phyloP scores from a whole-genome alignment of 2,888 invertebrate species.

The Limenitis camilla region DNA sequence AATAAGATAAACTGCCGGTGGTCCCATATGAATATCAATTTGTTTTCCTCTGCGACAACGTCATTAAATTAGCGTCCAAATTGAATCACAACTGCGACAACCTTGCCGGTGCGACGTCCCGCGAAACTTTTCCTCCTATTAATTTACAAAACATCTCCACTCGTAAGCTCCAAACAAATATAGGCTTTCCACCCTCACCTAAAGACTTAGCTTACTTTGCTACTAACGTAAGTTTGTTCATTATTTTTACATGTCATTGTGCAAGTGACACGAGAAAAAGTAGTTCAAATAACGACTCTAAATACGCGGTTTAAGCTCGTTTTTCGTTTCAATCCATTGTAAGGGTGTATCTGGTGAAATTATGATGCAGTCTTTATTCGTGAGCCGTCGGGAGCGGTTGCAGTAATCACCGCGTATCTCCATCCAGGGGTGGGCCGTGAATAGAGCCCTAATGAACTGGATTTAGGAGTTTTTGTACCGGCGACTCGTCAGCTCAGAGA shows the following conservation, averaged over 20 bases:
- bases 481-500: slow-evolving; percentile 67
- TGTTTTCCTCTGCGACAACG: slow-evolving; percentile 66
- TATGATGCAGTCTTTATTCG: slow-evolving; percentile 76
- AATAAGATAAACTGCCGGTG: slow-evolving; percentile 54
- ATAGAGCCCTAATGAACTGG: slow-evolving; percentile 75
- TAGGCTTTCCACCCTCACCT: slow-evolving; percentile 37
- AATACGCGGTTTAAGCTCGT: slow-evolving; percentile 42
- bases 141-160: slow-evolving; percentile 71
- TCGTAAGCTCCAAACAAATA: slow-evolving; percentile 37
- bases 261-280: slow-evolving; percentile 58
- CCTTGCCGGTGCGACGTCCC: slow-evolving; percentile 67
- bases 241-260: slow-evolving; percentile 75
- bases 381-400: slow-evolving; percentile 75
- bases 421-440: slow-evolving; percentile 72
- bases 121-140: slow-evolving; percentile 74
- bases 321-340: slow-evolving; percentile 41
- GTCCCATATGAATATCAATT: slow-evolving; percentile 75
- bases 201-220: slow-evolving; percentile 50
- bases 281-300: slow-evolving; percentile 51
- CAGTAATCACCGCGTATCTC: slow-evolving; percentile 75
- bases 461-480: slow-evolving; percentile 74
- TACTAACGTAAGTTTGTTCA: slow-evolving; percentile 62
- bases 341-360: slow-evolving; percentile 73
- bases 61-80: slow-evolving; percentile 75
- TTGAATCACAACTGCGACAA: slow-evolving; percentile 74